Evolutionary conservation across 2,113 vertebrate genomes (phyloP), one percentile per base, ranked within the genome.

Genomic region (Nanger granti): DNA sequence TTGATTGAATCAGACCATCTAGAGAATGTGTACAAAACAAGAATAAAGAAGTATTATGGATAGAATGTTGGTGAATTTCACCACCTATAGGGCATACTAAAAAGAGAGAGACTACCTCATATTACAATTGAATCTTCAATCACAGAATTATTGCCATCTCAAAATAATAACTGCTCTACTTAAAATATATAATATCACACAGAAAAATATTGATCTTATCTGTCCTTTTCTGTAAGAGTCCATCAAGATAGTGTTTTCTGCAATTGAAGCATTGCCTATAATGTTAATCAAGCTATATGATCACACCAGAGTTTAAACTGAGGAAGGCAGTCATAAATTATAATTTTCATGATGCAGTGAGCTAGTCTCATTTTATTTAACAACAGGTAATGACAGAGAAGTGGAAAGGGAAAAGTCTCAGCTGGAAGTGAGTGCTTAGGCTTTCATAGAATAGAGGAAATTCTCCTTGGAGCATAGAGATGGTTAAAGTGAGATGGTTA

Each of bases 311-410:
- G 55, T 96, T 87, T 91, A 80, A 93, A 93, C 28, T 97, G 79
- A 93, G 59, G 26, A 96, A 92, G 22, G 18, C 34, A 80, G 95
- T 93, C 73, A 79, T 80, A 97, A 93, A 86, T 66, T 64, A 91
- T 92, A 37, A 95, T 95, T 97, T 89, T 92, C 57, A 52, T 94
- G 24, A 90, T 84, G 29, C 31, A 44, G 10, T 18, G 29, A 97
- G 20, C 57, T 66, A 93, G 44, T 34, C 60, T 97, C 60, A 85
- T 98, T 94, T 97, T 97, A 96, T 96, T 96, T 98, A 87, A 96
- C 95, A 89, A 82, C 54, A 93, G 60, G 9, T 88, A 94, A 94
- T 44, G 91, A 80, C n/a, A 54, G 64, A 91, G 11, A 93, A 94
- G 22, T 87, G 34, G 28, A 93, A 87, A 62, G 14, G 11, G 15